phyloP scores from a whole-genome alignment of 35 echinoderm and acorn worm genomes.

The Patiria miniata region DNA sequence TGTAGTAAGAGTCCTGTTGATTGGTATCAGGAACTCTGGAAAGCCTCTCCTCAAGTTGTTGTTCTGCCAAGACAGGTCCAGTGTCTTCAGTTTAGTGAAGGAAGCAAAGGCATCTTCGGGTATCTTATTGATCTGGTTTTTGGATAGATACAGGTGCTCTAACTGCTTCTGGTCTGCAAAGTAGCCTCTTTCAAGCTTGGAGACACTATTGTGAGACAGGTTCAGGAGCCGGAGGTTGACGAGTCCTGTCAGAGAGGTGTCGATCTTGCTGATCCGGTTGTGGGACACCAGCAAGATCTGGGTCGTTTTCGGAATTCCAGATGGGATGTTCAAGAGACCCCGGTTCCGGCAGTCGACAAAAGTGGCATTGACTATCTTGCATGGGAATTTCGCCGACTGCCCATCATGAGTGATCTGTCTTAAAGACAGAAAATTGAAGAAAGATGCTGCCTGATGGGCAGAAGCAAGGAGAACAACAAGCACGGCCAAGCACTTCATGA shows the following conservation, averaged over 20 bases:
- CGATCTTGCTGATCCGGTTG: conserved; percentile 48
- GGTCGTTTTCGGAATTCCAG: conserved; percentile 47
- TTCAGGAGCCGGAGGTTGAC: conserved; percentile 52
- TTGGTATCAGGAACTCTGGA: conserved; percentile 7
- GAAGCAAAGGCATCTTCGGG: conserved; percentile 27
- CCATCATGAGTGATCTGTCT: neutral
- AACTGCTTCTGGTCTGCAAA: conserved; percentile 61
- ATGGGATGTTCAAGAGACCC: conserved; percentile 41
- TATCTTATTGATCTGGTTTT: conserved; percentile 61
- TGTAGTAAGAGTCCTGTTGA: conserved; percentile 25
- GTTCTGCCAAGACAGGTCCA: conserved; percentile 81
- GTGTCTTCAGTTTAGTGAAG: conserved; percentile 27
- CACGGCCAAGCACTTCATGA: neutral
- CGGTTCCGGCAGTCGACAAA: conserved; percentile 71
- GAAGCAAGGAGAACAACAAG: neutral
- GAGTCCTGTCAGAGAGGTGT: conserved; percentile 56
- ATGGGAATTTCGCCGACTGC: neutral
- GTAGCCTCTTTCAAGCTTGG: conserved; percentile 27
- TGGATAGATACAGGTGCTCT: conserved; percentile 21
- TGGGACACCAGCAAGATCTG: conserved; percentile 53
- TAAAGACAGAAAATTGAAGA: too few species aligned
- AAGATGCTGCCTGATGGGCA: neutral
- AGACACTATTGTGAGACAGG: conserved; percentile 62
- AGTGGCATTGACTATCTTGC: conserved; percentile 38
- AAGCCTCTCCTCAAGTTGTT: conserved; percentile 49